A percentile compares a stretch with the other conserved stretches of the same genome.
Evolutionary conservation across 2,888 invertebrate species (phyloP).

Genomic region (Drosophila anceps): DNA sequence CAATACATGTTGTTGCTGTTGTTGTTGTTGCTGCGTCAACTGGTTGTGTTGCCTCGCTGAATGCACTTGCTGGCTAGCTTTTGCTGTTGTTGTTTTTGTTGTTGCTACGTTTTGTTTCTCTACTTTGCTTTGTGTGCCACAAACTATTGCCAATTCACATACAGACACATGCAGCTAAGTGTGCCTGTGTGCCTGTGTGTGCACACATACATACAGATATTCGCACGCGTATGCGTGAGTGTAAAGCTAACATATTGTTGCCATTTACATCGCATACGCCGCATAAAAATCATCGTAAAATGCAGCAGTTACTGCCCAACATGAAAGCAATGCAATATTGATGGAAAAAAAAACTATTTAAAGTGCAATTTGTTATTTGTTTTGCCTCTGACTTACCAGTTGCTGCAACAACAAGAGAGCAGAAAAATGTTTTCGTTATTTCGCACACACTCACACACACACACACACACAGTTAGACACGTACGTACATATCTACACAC

Average conservation of each 20-base stretch:
- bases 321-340: conserved; percentile 27
- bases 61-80: conserved; percentile 69
- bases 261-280: conserved; percentile 52
- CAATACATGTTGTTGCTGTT: conserved; percentile 15
- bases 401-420: conserved; percentile 31
- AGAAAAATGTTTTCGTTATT: conserved; percentile 46
- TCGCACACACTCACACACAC: conserved; percentile 35
- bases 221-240: conserved; percentile 21
- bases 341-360: conserved; percentile 36
- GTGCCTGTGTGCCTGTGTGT: conserved; percentile 11
- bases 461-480: conserved; percentile 11
- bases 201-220: conserved; percentile 1
- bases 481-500: conserved; percentile 8
- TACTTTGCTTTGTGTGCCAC: conserved; percentile 57
- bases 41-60: conserved; percentile 71
- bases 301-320: conserved; percentile 8
- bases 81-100: conserved; percentile 40
- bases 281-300: conserved; percentile 43
- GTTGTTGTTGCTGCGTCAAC: conserved; percentile 49
- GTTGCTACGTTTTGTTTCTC: conserved; percentile 51
- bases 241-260: conserved; percentile 75
- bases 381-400: conserved; percentile 54
- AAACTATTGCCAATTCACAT: conserved; percentile 48
- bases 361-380: conserved; percentile 28
- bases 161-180: conserved; percentile 28